Base-by-base conservation (phyloP, 1,140 invertebrate species). In the Drosophila tristis region DNA sequence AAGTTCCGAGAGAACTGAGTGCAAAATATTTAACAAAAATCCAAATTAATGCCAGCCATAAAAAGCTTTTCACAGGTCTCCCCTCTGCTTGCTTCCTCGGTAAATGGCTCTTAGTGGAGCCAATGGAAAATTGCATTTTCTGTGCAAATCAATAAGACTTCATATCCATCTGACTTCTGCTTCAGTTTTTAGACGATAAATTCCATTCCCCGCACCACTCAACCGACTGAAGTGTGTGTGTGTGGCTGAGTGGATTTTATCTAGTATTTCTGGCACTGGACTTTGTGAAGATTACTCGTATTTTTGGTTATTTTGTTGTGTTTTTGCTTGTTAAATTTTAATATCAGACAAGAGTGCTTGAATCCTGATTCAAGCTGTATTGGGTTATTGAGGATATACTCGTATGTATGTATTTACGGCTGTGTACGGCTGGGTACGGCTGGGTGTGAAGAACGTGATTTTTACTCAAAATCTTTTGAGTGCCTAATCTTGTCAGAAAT, bases 241-340 rank as follows among this genome's bases (percentile, higher is more conserved):
- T 20, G 48, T 56, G 55, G 42, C 55, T 67, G 63, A 70, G 63
- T 48, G 63, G 61, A 47, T 2, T 66, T 66, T 49, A 20, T 50
- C 31, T 50, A 11, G 31, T 35, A 49, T 43, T 70, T 20, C 35
- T 39, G 35, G 4, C 35, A 39, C 11, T 39, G 67, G 67, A 70
- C 57, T 68, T 57, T 57, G 50, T 49, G 50, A 57, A 57, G 66
- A 70, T 70, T 70, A 39, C 11, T 29, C 26, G 26, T 29, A 68
- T 70, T 49, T 70, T 71, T 43, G 44, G 67, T 50, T 70, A 70
- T 68, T 67, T 71, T 71, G 35, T 54, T 39, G 20, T 67, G 53
- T 70, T 65, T 58, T 71, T 70, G 67, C 67, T 70, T 70, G 65
- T 71, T 71, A 71, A 71, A 70, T 58, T 71, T 70, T 71, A 71